Evolutionary conservation across 2,113 vertebrate genomes (phyloP).

Genomic region (Helogale parvula): DNA sequence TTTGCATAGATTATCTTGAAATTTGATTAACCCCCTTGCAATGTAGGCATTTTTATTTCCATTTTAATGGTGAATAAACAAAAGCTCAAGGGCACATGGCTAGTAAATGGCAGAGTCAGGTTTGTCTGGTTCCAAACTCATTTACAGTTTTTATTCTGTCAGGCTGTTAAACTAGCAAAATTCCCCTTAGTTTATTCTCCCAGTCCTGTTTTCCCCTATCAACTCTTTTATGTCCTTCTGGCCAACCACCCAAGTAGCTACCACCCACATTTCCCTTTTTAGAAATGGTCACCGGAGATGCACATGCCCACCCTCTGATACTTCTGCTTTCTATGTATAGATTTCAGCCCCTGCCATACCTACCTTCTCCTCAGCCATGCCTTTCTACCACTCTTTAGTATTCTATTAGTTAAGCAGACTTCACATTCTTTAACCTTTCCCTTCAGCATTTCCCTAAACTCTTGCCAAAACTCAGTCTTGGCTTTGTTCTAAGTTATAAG

Average conservation of each 20-base stretch:
- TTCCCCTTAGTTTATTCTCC: background rate
- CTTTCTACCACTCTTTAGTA: background rate
- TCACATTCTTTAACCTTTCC: constrained; percentile 33
- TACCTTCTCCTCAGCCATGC: background rate
- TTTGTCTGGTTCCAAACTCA: constrained; percentile 1
- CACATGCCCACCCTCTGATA: background rate
- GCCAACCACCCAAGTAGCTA: background rate
- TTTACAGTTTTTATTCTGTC: background rate
- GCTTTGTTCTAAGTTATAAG: constrained; percentile 23
- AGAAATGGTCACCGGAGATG: background rate
- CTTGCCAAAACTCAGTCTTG: constrained; percentile 31
- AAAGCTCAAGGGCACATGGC: background rate
- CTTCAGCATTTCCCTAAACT: background rate
- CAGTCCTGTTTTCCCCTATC: background rate
- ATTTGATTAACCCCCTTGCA: background rate
- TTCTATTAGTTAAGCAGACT: background rate
- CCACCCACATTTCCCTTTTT: background rate
- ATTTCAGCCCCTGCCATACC: background rate
- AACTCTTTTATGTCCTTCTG: background rate
- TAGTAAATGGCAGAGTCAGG: background rate
- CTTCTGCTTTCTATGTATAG: background rate
- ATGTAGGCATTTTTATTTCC: background rate
- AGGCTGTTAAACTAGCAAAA: background rate
- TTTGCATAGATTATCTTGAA: background rate
- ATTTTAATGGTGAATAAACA: constrained; percentile 23